These are phyloP conservation scores for Azorinus chamasolen DNA, from an alignment of 2,888 invertebrate genomes.

Conservation along the genomic window DNA sequence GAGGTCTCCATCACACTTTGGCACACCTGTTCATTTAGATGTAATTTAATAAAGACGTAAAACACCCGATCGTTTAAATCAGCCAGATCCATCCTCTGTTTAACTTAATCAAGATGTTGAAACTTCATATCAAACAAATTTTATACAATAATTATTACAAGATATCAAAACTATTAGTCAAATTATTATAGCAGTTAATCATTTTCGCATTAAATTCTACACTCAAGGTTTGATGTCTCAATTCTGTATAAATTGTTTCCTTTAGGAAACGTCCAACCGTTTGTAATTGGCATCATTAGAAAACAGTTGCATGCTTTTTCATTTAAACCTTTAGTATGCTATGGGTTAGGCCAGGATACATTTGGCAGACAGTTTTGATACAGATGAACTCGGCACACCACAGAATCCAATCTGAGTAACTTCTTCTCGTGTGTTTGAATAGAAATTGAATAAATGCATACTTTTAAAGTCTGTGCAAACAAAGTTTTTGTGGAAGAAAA, in stretches of 20 bases:
- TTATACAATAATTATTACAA: slow-evolving; percentile 27
- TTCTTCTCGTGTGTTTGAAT: no score
- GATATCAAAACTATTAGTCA: slow-evolving; percentile 19
- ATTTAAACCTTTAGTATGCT: no score
- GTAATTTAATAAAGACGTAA: slow-evolving; percentile 40
- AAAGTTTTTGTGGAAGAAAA: no score
- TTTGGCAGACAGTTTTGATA: no score
- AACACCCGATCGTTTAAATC: slow-evolving; percentile 24
- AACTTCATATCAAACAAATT: slow-evolving; percentile 34
- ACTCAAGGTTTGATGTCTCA: slow-evolving; percentile 8
- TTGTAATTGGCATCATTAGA: no score
- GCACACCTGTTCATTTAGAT: slow-evolving; percentile 38
- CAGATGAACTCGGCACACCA: no score
- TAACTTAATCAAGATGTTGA: background rate
- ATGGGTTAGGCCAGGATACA: no score
- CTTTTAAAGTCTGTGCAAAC: no score
- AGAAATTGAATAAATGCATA: no score
- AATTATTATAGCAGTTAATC: slow-evolving; percentile 10
- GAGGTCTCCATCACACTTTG: slow-evolving; percentile 21
- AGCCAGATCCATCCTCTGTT: slow-evolving; percentile 23
- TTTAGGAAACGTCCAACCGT: slow-evolving; percentile 1
- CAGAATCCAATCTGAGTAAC: no score
- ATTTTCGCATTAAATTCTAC: slow-evolving; percentile 11
- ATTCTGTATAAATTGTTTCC: slow-evolving; percentile 15
- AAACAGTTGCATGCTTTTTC: no score